Evolutionary conservation across 2,888 invertebrate genomes (phyloP).

Genomic region (Chrysina gloriosa): DNA sequence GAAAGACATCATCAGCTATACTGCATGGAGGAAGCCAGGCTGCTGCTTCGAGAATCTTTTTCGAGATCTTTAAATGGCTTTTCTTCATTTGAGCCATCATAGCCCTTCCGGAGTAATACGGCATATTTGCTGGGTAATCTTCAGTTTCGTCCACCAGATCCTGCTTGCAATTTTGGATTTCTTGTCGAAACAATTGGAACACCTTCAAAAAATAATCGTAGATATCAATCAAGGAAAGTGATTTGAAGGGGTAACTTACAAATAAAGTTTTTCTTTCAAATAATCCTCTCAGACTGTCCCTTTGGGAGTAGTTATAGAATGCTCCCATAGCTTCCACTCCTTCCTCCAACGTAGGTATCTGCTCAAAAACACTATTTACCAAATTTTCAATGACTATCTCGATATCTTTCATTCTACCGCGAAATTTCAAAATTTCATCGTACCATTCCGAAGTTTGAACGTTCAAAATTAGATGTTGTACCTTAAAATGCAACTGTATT

Average conservation of each 20-base stretch:
- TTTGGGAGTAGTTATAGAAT: conserved; percentile 80
- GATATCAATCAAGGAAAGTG: neutral
- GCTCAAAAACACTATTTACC: conserved; percentile 81
- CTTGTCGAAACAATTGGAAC: conserved; percentile 80
- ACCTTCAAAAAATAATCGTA: conserved; percentile 65
- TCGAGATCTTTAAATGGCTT: conserved; percentile 71
- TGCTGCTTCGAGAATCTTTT: conserved; percentile 76
- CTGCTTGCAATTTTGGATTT: conserved; percentile 79
- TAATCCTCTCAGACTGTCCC: conserved; percentile 76
- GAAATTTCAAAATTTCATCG: conserved; percentile 75
- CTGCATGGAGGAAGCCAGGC: conserved; percentile 83
- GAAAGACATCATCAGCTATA: conserved; percentile 77
- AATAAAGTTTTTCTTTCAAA: conserved; percentile 77
- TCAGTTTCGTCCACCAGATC: conserved; percentile 73
- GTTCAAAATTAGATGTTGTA: conserved; percentile 76
- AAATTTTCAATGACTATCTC: conserved; percentile 86
- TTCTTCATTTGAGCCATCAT: conserved; percentile 76
- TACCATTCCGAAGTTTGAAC: conserved; percentile 88
- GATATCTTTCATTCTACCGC: conserved; percentile 72
- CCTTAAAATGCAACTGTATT: conserved; percentile 55
- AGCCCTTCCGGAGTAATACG: conserved; percentile 79
- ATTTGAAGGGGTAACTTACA: conserved; percentile 63
- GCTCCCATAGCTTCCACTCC: conserved; percentile 82
- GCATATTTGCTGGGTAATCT: conserved; percentile 74
- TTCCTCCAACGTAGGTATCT: conserved; percentile 83